A percentile compares a stretch with the other conserved stretches of the same genome.
These are phyloP conservation scores for Hippopotamus amphibius DNA, from an alignment of 2,113 vertebrate species.

Conservation along the genomic window DNA sequence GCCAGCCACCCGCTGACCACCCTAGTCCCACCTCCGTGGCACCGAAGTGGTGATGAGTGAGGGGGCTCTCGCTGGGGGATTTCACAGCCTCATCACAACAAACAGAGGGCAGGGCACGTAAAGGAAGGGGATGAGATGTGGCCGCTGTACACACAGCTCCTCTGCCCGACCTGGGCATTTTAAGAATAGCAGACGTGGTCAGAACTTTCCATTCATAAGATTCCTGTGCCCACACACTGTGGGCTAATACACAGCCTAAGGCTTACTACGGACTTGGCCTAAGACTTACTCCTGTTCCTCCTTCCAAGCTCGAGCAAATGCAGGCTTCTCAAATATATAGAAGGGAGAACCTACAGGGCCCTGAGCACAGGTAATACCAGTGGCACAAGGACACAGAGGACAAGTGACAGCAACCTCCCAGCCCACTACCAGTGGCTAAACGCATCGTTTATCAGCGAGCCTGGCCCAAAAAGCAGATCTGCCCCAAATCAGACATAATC, in stretches of 20 bases:
- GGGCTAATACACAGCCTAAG: not conserved
- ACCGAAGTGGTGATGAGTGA: not conserved
- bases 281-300: not conserved
- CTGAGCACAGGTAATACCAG: no score
- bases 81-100: not conserved
- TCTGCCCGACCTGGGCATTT: not conserved
- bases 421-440: not conserved
- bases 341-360: not conserved
- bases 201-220: slow-evolving; percentile 28
- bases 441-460: not conserved
- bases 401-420: not conserved
- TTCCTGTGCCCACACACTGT: not conserved
- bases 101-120: not conserved
- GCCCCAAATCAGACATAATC: not conserved
- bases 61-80: no score
- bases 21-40: not conserved
- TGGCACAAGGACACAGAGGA: not conserved
- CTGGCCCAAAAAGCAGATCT: not conserved
- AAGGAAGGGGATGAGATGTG: not conserved
- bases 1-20: not conserved
- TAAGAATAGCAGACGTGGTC: not conserved
- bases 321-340: not conserved
- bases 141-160: not conserved
- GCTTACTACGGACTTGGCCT: slow-evolving; percentile 44
- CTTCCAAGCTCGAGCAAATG: not conserved